Base-by-base conservation (phyloP, 92 coral and sea anemone genomes). In the Parazoanthus atlanticus region DNA sequence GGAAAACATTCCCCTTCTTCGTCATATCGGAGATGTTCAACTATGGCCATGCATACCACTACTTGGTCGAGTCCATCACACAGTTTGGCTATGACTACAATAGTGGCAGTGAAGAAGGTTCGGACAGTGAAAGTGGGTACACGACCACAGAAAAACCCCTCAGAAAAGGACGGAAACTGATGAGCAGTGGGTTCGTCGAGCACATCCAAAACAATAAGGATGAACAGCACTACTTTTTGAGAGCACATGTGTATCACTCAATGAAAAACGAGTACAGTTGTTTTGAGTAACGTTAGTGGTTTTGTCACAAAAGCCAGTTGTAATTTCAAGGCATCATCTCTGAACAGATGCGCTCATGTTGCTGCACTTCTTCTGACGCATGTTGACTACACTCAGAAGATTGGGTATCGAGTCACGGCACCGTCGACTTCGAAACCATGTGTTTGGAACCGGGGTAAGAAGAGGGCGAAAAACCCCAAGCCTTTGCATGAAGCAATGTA, bases 301-400 rank as follows among this genome's bases (percentile, higher is more conserved):
- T 88, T 89, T 89, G 88, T 89, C 26, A 10, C 72, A 38, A 74
- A 89, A 89, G 91, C 82, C 64, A 83, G 91, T 58, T 89, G 91
- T 38, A 33, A 89, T 33, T 89, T 85, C 32, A 89, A 78, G 78
- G 29, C 89, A 13, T 23, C 40, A 25, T 65, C 89, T 15, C 26
- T 86, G 56, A 74, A 26, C 73, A 61, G 84, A 41, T 87, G 89
- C 65, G 85, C 89, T 61, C 89, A 87, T 78, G 76, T 91, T 7
- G 88, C 86, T 28, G 94, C 94, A 25, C 30, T 86, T 54, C 89
- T 86, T 12, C 82, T 86, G 36, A 56, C 38, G 3, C 84, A 76
- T 12, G 89, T 76, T 26, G 83, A 86, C 23, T 76, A 75, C 30
- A 76, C 36, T 4, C 17, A 76, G 33, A 25, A 30, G 58, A 65